These are phyloP conservation scores for Copsychus sechellarum DNA, from an alignment of 2,113 vertebrate species.

Conservation along the genomic window DNA sequence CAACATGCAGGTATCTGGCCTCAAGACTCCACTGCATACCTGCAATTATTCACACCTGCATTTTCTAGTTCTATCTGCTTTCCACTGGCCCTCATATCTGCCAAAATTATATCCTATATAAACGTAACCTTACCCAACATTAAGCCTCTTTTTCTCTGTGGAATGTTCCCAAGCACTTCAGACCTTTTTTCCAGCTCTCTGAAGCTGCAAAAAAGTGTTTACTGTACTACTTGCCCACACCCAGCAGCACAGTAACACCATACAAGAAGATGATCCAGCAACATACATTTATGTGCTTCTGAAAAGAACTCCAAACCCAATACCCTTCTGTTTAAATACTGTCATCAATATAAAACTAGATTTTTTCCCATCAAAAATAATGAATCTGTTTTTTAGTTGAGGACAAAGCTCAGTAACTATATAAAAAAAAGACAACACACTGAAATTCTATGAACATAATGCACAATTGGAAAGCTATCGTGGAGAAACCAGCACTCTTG, in stretches of 20 bases:
- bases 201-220: not conserved
- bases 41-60: not conserved
- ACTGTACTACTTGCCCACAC: not conserved
- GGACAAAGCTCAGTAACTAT: not conserved
- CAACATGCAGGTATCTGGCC: not conserved
- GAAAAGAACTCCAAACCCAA: not conserved
- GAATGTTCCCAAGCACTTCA: not conserved
- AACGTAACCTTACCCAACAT: not conserved
- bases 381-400: not conserved
- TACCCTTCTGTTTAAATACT: not conserved
- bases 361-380: not conserved
- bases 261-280: not conserved
- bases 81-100: not conserved
- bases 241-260: not conserved
- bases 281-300: fast-evolving
- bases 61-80: not conserved
- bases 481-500: not conserved
- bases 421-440: not conserved
- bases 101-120: not conserved
- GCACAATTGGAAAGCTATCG: not conserved
- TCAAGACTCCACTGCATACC: not conserved
- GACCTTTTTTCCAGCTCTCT: not conserved
- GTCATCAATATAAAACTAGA: not conserved
- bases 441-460: not conserved
- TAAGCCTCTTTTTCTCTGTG: not conserved